Conservation (phyloP, 2,797 vertebrate species). For the Cetoscarus ocellatus region DNA sequence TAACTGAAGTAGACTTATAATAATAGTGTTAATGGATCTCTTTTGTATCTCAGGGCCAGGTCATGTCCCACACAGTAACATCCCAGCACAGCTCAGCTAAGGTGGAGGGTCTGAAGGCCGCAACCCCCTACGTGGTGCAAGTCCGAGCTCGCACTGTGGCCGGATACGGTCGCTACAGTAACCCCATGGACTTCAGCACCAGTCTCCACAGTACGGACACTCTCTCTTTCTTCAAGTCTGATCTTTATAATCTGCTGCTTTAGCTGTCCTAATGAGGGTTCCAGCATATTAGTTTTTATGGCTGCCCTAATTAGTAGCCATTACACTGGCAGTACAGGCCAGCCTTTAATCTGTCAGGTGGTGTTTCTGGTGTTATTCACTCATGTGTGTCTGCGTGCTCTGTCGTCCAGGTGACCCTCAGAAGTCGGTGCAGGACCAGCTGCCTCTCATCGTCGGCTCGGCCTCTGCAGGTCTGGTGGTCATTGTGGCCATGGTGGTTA, state of each 20-base stretch:
- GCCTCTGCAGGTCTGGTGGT: constrained; percentile 94
- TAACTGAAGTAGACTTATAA: no score
- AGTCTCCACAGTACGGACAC: constrained; percentile 83
- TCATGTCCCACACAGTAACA: constrained; percentile 95
- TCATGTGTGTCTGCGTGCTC: constrained; percentile 40
- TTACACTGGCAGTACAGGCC: constrained; percentile 44
- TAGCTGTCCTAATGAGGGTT: constrained; percentile 47
- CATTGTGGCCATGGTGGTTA: constrained; percentile 94
- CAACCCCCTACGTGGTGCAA: constrained; percentile 92
- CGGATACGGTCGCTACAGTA: constrained; percentile 95
- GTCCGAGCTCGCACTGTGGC: constrained; percentile 96
- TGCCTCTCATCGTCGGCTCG: constrained; percentile 96
- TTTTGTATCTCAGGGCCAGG: constrained; percentile 76
- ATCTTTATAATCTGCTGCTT: constrained; percentile 38
- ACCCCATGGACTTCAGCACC: constrained; percentile 93
- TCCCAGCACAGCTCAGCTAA: constrained; percentile 94
- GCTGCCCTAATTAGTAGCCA: constrained; percentile 50
- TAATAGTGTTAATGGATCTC: constrained; percentile 1
- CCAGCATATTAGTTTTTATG: constrained; percentile 54
- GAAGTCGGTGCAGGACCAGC: constrained; percentile 94
- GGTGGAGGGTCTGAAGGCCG: constrained; percentile 91
- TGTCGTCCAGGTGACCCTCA: constrained; percentile 88
- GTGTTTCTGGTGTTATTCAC: constrained; percentile 38
- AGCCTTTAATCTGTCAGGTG: constrained; percentile 34
- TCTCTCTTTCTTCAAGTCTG: constrained; percentile 13